Conservation (phyloP, 2,888 invertebrate species). For the Zootermopsis nevadensis region DNA sequence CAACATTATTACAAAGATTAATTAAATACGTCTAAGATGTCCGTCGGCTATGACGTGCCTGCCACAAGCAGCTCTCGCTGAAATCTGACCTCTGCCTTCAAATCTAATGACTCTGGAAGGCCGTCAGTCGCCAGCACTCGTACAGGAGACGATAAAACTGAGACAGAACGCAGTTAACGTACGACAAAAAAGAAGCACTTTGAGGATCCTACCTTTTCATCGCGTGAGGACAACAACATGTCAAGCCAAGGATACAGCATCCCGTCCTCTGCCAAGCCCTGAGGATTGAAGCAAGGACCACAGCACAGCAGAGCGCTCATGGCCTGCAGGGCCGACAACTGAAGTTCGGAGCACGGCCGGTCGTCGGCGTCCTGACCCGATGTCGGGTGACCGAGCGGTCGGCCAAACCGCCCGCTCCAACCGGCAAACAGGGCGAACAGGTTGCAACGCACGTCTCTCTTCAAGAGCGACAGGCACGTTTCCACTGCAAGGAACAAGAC, state of each 20-base stretch:
- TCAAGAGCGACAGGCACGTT: conserved; percentile 84
- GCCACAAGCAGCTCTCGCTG: too few relatives aligned
- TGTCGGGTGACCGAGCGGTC: conserved; percentile 65
- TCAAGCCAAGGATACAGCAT: conserved; percentile 94
- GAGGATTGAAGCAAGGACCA: conserved; percentile 92
- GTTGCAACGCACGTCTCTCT: conserved; percentile 86
- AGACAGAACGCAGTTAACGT: too few relatives aligned
- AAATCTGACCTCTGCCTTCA: too few relatives aligned
- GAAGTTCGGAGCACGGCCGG: conserved; percentile 64
- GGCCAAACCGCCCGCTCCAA: conserved; percentile 92
- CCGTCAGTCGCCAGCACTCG: too few relatives aligned
- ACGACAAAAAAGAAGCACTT: too few relatives aligned
- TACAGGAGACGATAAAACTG: too few relatives aligned
- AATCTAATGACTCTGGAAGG: too few relatives aligned
- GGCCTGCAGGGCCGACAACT: conserved; percentile 76
- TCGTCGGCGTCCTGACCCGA: conserved; percentile 47
- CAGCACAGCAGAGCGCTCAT: conserved; percentile 97
- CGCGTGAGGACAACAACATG: conserved; percentile 86
- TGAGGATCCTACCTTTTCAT: conserved; percentile 79
- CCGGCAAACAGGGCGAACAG: conserved; percentile 92
- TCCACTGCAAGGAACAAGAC: conserved; percentile 75
- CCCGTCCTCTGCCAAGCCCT: conserved; percentile 89
- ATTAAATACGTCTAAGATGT: too few relatives aligned
- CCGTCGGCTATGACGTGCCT: too few relatives aligned
- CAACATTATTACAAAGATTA: too few relatives aligned